Evolutionary conservation across 2,888 invertebrate genomes (phyloP), one percentile per base, ranked within the genome.

Genomic region (Miltochrista miniata): DNA sequence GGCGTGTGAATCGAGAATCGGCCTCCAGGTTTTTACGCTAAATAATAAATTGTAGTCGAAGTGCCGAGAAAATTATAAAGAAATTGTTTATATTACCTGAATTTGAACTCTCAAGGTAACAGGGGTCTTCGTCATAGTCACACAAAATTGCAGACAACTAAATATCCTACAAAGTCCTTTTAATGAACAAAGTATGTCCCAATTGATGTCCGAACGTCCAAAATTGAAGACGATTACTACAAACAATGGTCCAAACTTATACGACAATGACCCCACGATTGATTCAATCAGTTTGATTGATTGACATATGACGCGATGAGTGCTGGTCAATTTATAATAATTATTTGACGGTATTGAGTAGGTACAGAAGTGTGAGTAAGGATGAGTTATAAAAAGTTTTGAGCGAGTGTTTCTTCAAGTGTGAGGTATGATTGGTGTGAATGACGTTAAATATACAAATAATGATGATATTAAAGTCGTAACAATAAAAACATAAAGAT

Each of bases 281-380:
- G 51, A 55, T 61, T 67, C 65, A 60, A 68, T 66, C 61, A 57
- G 49, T 15, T 48, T 48, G 58, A 51, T 56, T 64, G 70, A 69
- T 65, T 69, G 69, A 70, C 68, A 58, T 36, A 36, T 57, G 60
- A 61, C 56, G 46, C 41, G 36, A 30, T 45, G 50, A 11, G 24
- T 30, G 44, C 51, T 50, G 51, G 47, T 61, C 61, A 59, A 56
- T 64, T 45, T 50, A 53, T 48, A 33, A 24, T 33, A 13, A 43
- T 45, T 45, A 11, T 36, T 30, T 29, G 36, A 36, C 14, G 8
- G 31, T 31, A 31, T 31, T 2, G 18, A 24, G n/a, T n/a, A n/a
- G 35, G 3, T 15, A 5, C 13, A 9, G 43, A 35, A 31, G 15
- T 15, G 18, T n/a, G 15, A 5, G 15, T 42, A 9, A 18, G 12